phyloP scores from a whole-genome alignment of 2,797 vertebrate species.

The Hemitrygon akajei region DNA sequence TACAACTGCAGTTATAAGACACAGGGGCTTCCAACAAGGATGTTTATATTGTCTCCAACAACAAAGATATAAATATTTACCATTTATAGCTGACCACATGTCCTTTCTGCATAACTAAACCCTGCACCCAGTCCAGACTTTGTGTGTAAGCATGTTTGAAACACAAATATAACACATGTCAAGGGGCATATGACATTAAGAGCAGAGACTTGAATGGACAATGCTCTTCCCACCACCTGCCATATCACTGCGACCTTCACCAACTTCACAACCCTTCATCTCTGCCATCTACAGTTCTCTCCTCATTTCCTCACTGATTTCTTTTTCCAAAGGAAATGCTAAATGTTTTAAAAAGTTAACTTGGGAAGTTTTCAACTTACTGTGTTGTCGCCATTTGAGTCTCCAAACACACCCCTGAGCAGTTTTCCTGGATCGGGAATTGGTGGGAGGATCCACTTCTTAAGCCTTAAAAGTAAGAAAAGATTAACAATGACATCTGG shows the following conservation, averaged over 20 bases:
- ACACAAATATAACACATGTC: background rate
- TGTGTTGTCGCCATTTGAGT: constrained; percentile 58
- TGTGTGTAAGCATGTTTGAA: background rate
- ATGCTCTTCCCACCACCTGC: too few species aligned
- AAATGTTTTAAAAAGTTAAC: too few species aligned
- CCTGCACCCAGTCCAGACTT: background rate
- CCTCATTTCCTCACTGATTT: background rate
- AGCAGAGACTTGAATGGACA: background rate
- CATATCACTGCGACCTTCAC: too few species aligned
- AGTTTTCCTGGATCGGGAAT: constrained; percentile 64
- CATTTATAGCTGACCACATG: too few species aligned
- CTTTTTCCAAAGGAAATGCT: background rate
- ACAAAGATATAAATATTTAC: too few species aligned
- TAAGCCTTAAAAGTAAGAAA: constrained; percentile 52
- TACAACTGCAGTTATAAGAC: too few species aligned
- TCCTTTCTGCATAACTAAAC: background rate
- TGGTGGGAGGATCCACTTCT: constrained; percentile 59
- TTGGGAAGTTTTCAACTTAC: constrained; percentile 46
- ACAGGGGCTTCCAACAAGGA: too few species aligned
- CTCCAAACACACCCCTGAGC: constrained; percentile 63
- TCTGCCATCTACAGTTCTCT: background rate
- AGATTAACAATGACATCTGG: too few species aligned
- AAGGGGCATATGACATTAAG: background rate
- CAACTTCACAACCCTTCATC: background rate
- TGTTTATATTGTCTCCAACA: too few species aligned